Evolutionary conservation across 2,888 invertebrate genomes (phyloP), one percentile per base, ranked within the genome.

Genomic region (Microplitis deprimator): DNA sequence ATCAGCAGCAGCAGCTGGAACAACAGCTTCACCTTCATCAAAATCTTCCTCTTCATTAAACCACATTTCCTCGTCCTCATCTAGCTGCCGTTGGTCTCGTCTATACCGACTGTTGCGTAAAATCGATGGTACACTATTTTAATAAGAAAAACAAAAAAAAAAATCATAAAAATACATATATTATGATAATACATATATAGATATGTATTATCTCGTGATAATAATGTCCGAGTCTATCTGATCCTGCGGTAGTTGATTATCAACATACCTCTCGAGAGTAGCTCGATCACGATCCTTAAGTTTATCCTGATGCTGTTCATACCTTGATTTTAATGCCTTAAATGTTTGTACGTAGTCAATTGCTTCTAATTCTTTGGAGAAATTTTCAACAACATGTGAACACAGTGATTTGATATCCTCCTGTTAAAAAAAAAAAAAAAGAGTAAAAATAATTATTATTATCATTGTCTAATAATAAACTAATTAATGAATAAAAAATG

Each of bases 21-120:
- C 91, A 17, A 92, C 92, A 16, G 92, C 91, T 84, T 94, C 93
- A 80, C 94, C 95, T 87, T 97, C 97, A 79, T 96, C 95, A 81
- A 96, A 94, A 88, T 97, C 97, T 88, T 98, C 98, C 82, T 98
- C 98, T 85, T 98, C 97, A 88, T 98, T 97, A 91, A 98, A 98
- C 98, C 98, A 99, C 94, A 98, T 96, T 91, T 98, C 98, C 88
- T 99, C 98, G 85, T 98, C 98, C 87, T 98, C 98, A 82, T 99
- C 98, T 86, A 98, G 93, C 89, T 97, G 96, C 76, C 98, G 93
- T 84, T 97, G 96, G 91, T 98, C 98, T 81, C 98, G 93, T 80
- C 98, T 92, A 91, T 96, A 98, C 82, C 98, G 93, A 87, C 92
- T 92, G 83, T 93, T 94, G 82, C 96, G 93, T 83, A 97, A 91